These are phyloP conservation scores for Tetraodon nigroviridis DNA, from an alignment of 2,113 vertebrate species.

Conservation along the genomic window DNA sequence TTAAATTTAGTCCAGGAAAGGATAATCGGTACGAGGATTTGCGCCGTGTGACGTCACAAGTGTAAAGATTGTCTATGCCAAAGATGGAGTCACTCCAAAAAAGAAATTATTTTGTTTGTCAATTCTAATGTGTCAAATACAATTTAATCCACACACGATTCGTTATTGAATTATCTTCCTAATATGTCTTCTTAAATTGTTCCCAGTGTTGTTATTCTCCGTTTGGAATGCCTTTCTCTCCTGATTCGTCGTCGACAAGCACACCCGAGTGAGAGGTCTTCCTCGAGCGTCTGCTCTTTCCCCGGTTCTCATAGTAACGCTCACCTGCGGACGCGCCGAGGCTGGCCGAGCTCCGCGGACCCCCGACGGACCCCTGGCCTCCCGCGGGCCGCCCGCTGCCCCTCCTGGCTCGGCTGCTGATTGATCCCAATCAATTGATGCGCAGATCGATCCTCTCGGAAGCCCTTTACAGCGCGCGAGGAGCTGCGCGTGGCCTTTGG, in stretches of 20 bases:
- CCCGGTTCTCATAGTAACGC: slow-evolving; percentile 63
- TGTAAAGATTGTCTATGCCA: background rate
- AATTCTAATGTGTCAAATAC: too few relatives aligned
- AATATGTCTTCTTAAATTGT: too few relatives aligned
- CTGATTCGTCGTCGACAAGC: background rate
- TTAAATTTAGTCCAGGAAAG: background rate
- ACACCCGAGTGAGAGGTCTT: slow-evolving; percentile 29
- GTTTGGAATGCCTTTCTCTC: too few relatives aligned
- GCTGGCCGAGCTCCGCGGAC: slow-evolving; percentile 36
- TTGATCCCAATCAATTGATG: slow-evolving; percentile 25
- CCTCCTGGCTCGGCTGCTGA: background rate
- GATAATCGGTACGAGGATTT: background rate
- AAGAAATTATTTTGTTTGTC: background rate
- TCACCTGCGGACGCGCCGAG: slow-evolving; percentile 63
- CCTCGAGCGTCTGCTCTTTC: background rate
- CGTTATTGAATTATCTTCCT: background rate
- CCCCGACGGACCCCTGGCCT: slow-evolving; percentile 5
- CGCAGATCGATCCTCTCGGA: slow-evolving; percentile 21
- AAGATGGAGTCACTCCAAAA: background rate
- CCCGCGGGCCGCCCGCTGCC: background rate
- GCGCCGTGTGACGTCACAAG: slow-evolving; percentile 9
- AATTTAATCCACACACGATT: too few relatives aligned
- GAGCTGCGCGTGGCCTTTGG: slow-evolving; percentile 41
- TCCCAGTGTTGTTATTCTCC: too few relatives aligned
- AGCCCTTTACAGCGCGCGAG: slow-evolving; percentile 9